A percentile compares a stretch with the other conserved stretches of the same genome.
Conservation (phyloP, 1,140 invertebrate species). For the Sipha flava region DNA sequence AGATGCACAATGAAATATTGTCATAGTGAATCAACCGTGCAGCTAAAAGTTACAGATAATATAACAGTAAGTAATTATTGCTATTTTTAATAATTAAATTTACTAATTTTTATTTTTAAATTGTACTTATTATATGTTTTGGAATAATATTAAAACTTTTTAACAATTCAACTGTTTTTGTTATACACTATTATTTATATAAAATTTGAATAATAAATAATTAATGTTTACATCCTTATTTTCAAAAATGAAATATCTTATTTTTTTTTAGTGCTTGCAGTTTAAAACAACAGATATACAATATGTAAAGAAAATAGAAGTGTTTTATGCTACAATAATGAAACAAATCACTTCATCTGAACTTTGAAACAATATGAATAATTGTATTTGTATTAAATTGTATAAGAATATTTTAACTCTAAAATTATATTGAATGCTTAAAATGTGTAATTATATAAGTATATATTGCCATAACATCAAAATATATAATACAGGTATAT, state of each 20-base stretch:
- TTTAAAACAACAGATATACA: conserved; percentile 23
- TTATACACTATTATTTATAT: too few relatives aligned
- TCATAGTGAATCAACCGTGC: background rate
- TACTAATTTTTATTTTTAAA: too few relatives aligned
- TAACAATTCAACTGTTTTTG: too few relatives aligned
- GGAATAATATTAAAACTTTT: too few relatives aligned
- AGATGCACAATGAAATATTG: conserved; percentile 18
- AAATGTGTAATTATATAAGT: background rate
- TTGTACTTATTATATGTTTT: too few relatives aligned
- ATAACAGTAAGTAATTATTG: background rate
- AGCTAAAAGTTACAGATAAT: conserved; percentile 18
- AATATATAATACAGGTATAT: background rate
- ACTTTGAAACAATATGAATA: background rate
- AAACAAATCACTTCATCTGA: conserved; percentile 5
- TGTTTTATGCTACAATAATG: conserved; percentile 13
- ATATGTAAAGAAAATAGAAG: conserved; percentile 18
- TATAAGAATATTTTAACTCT: background rate
- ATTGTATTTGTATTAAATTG: background rate
- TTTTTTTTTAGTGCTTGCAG: conserved; percentile 13
- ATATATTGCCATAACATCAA: background rate
- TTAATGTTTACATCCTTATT: too few relatives aligned
- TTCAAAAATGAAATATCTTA: too few relatives aligned
- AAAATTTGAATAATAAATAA: too few relatives aligned
- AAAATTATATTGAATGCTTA: background rate
- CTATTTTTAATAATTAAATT: too few relatives aligned